A percentile compares a stretch with the other conserved stretches of the same genome.
Evolutionary conservation across 1,140 invertebrate species (phyloP).

Genomic region (Megathymus violae): DNA sequence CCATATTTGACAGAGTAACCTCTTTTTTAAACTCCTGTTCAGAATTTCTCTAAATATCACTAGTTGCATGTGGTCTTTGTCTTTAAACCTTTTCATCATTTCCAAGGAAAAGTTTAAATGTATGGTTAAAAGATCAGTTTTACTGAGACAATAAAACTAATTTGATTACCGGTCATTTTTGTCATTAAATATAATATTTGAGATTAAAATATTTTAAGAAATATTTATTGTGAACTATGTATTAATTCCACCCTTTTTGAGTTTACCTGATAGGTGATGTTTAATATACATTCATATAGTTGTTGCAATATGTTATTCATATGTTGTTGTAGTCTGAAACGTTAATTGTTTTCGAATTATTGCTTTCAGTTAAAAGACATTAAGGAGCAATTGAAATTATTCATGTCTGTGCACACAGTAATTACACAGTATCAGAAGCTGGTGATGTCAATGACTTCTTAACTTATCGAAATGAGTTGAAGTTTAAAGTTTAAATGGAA

Average conservation of each 20-base stretch:
- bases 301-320: too few species aligned
- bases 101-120: slow-evolving; percentile 22
- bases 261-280: too few species aligned
- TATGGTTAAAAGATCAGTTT: slow-evolving; percentile 10
- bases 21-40: slow-evolving; percentile 39
- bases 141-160: not conserved
- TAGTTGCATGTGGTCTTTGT: not conserved
- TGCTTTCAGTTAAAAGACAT: slow-evolving; percentile 30
- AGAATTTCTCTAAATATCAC: slow-evolving; percentile 4
- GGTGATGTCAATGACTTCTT: slow-evolving; percentile 12
- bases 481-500: too few species aligned
- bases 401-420: slow-evolving; percentile 20
- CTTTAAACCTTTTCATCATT: slow-evolving; percentile 16
- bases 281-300: too few species aligned
- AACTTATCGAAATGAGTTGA: slow-evolving; percentile 1
- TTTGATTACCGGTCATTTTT: too few species aligned
- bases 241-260: too few species aligned
- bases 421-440: slow-evolving; percentile 11
- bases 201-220: too few species aligned
- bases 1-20: slow-evolving; percentile 48
- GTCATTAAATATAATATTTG: too few species aligned
- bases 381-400: slow-evolving; percentile 26
- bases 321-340: slow-evolving; percentile 19
- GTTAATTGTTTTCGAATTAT: slow-evolving; percentile 33
- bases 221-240: too few species aligned